Evolutionary conservation across 2,888 invertebrate genomes (phyloP).

Genomic region (Lepidonotus clava): DNA sequence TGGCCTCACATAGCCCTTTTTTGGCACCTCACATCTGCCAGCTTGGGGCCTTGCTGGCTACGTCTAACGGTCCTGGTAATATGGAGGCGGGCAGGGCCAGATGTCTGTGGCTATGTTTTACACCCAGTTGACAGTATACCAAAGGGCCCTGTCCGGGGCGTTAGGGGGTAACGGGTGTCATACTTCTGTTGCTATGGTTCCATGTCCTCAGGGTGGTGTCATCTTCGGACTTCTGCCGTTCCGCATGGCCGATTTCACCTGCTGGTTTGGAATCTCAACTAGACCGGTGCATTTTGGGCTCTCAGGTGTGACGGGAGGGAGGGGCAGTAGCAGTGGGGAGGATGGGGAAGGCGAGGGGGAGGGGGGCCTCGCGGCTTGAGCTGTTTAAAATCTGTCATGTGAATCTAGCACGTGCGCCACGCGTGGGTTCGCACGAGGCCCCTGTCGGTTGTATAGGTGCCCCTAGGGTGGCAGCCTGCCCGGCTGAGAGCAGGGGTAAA

Average conservation of each 20-base stretch:
- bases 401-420: constrained; percentile 32
- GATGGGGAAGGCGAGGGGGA: not conserved
- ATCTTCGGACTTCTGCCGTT: not conserved
- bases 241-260: constrained; percentile 30
- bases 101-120: no score
- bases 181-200: not conserved
- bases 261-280: constrained; percentile 33
- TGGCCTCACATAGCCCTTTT: not conserved
- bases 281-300: constrained; percentile 25
- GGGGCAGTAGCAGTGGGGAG: not conserved
- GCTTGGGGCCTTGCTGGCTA: no score
- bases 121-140: no score
- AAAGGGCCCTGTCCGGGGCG: no score
- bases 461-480: not conserved
- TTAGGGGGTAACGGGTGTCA: not conserved
- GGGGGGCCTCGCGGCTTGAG: no score
- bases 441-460: no score
- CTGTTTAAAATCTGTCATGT: constrained; percentile 49
- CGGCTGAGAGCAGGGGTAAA: not conserved
- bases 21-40: not conserved
- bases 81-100: no score
- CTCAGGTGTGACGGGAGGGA: constrained; percentile 36
- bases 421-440: constrained; percentile 5
- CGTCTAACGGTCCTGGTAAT: no score
- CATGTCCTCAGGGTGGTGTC: constrained; percentile 40